These are phyloP conservation scores for Cryptoblepharus egeriae DNA, from an alignment of 2,797 vertebrate species.

Conservation along the genomic window DNA sequence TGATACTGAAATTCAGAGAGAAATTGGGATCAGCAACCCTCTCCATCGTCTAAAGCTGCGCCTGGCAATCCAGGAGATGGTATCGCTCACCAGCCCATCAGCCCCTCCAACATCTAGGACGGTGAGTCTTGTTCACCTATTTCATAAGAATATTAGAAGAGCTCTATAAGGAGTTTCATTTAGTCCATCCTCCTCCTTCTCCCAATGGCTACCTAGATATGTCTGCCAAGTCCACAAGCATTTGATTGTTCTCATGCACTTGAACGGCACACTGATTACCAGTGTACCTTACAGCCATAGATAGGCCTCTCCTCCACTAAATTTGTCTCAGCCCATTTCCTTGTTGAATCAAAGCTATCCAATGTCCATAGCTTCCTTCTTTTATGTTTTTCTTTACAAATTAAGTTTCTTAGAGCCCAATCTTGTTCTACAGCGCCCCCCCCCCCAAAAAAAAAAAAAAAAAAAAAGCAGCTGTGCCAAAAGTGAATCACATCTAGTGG, in stretches of 20 bases:
- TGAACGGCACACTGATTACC: no score
- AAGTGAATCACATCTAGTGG: no score
- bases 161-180: not conserved
- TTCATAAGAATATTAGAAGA: constrained; percentile 23
- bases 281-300: not conserved
- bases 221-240: not conserved
- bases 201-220: not conserved
- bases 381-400: not conserved
- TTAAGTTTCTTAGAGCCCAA: not conserved
- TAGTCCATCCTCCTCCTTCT: not conserved
- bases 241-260: no score
- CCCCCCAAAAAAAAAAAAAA: no score
- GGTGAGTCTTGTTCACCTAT: constrained; percentile 82
- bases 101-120: constrained; percentile 97
- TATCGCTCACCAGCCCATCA: constrained; percentile 95
- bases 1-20: constrained; percentile 96
- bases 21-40: constrained; percentile 98
- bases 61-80: constrained; percentile 98
- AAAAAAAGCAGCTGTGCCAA: no score
- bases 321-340: not conserved
- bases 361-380: not conserved
- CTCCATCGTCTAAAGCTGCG: constrained; percentile 96
- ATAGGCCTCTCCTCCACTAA: not conserved
- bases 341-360: not conserved
- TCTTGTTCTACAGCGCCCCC: no score